Percentiles rank a stretch among this genome's conserved stretches.
phyloP scores from a whole-genome alignment of 2,113 vertebrate species.

The Brachypodius melanocephalos region DNA sequence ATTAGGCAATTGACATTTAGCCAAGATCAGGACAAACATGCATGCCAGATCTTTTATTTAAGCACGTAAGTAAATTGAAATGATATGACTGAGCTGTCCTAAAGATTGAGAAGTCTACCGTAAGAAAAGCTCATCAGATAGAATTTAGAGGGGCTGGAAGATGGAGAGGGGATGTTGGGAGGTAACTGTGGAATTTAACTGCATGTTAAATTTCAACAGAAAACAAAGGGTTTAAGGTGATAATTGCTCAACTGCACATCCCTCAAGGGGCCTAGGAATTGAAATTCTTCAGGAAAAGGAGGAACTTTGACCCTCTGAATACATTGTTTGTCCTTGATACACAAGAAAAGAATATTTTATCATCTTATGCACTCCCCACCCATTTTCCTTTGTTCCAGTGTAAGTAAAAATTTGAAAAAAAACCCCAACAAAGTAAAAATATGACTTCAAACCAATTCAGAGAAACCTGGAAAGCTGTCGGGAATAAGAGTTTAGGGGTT shows the following conservation, averaged over 20 bases:
- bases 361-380: background rate
- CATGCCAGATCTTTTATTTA: background rate
- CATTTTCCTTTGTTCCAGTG: background rate
- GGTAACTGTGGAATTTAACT: background rate
- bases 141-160: background rate
- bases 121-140: background rate
- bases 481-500: background rate
- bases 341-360: conserved; percentile 49
- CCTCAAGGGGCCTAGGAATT: conserved; percentile 2
- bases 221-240: background rate
- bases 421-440: background rate
- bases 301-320: conserved; percentile 38
- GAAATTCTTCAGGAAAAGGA: conserved; percentile 1
- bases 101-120: background rate
- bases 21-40: background rate
- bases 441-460: conserved; percentile 13
- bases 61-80: background rate
- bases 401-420: background rate
- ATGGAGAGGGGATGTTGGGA: background rate
- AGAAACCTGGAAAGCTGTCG: background rate
- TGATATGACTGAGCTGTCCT: background rate
- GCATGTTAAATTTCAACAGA: conserved; percentile 3
- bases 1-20: background rate
- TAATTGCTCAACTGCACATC: background rate
- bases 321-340: conserved; percentile 37